Evolutionary conservation across 2,797 vertebrate species (phyloP), one percentile per base, ranked within the genome.

Genomic region (Valencia hispanica): DNA sequence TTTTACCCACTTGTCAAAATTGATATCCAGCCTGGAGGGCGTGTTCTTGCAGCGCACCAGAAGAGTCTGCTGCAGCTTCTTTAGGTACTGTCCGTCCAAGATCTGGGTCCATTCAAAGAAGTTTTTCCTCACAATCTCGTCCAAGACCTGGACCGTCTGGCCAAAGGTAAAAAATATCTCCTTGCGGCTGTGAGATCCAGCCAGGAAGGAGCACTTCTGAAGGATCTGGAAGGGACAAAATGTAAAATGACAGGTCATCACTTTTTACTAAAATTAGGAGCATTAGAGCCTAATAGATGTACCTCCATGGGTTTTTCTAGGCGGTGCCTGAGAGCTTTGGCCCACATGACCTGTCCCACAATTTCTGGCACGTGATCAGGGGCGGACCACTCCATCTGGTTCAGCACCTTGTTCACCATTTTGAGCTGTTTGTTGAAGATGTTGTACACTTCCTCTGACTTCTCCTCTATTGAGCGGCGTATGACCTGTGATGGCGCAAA

Each of bases 1-100:
- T 36, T 15, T 72, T 4, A 84, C 93, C 25, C 90, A 97, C 97
- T 90, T 95, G 93, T 97, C 95, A 72, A 98, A 97, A 90, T 97
- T 97, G 84, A 96, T 79, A 9, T 96, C 94, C 86, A 98, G 87
- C 91, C 93, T 94, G 74, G 92, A 88, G 0, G 77, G 14, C 68
- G 92, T 92, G 79, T 95, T 94, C 9, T 89, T 89, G 86, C 91
- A 93, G 84, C 92, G 93, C 36, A 91, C 55, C 78, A 97, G 84
- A 65, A 98, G 92, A 0, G 96, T 95, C 39, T 90, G 94, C 45
- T 97, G 95, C 73, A 97, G 93, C 3, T 88, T 91, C 39, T 88
- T 93, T 41, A 96, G 14, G 79, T 87, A 91, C 41, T 96, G 92
- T 30, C 88, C 88, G 61, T 97, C 96, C 82, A 97, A 87, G 0